Percentiles rank a stretch among this genome's conserved stretches.
Evolutionary conservation across 2,888 invertebrate species (phyloP).

Genomic region (Aphidius colemani): DNA sequence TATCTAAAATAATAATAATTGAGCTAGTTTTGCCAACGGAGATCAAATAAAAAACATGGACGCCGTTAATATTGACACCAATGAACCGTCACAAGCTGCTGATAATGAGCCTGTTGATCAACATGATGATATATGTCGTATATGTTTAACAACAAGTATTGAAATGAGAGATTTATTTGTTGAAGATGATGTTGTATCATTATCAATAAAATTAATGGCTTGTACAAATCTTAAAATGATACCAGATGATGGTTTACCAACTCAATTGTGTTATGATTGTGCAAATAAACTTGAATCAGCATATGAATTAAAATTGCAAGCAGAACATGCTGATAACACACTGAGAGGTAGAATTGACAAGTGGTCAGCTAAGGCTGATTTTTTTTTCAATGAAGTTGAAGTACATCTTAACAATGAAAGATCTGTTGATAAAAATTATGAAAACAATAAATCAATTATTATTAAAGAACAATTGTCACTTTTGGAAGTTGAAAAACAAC

Average conservation of each 20-base stretch:
- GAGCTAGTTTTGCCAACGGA: no score
- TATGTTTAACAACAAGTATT: constrained; percentile 49
- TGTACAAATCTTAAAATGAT: constrained; percentile 54
- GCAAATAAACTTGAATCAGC: constrained; percentile 53
- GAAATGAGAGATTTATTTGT: constrained; percentile 52
- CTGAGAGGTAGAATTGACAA: constrained; percentile 48
- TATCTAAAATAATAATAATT: no score
- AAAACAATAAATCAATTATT: constrained; percentile 39
- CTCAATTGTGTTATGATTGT: constrained; percentile 52
- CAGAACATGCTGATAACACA: constrained; percentile 54
- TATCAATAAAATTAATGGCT: constrained; percentile 55
- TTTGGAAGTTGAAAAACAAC: constrained; percentile 44
- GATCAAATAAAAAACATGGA: constrained; percentile 54
- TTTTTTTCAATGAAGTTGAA: constrained; percentile 55
- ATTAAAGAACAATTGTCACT: constrained; percentile 51
- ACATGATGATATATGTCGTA: constrained; percentile 50
- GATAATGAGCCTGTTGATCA: constrained; percentile 43
- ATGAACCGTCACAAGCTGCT: constrained; percentile 42
- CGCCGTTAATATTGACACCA: constrained; percentile 54
- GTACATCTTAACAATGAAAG: constrained; percentile 45
- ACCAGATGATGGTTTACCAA: constrained; percentile 53
- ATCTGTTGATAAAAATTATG: constrained; percentile 37
- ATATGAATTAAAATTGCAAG: constrained; percentile 56
- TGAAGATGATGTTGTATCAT: constrained; percentile 44
- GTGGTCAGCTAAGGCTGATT: constrained; percentile 51